phyloP scores from a whole-genome alignment of 2,888 invertebrate species.

The Lepidocyrtoides sp. region DNA sequence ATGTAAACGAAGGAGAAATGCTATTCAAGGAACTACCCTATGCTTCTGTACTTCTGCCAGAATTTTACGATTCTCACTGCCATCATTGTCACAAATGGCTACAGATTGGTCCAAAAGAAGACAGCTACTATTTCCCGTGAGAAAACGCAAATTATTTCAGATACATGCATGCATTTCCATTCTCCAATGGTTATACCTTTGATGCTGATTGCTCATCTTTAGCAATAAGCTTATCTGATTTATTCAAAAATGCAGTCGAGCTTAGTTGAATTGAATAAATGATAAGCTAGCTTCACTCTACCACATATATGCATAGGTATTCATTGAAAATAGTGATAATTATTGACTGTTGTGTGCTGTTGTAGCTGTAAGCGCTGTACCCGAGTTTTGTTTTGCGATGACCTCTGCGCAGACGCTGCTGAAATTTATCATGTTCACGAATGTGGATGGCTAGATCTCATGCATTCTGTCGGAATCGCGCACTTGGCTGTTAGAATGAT shows the following conservation, averaged over 20 bases:
- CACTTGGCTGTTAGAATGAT: constrained; percentile 92
- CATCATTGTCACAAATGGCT: constrained; percentile 91
- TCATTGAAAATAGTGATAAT: constrained; percentile 33
- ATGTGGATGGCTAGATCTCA: constrained; percentile 90
- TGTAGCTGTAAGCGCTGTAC: constrained; percentile 90
- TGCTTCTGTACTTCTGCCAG: constrained; percentile 91
- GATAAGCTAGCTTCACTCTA: neutral
- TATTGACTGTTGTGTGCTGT: constrained; percentile 78
- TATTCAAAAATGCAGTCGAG: neutral
- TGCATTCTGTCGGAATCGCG: constrained; percentile 92
- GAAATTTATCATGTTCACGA: constrained; percentile 91
- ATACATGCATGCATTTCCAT: neutral
- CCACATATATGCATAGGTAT: neutral
- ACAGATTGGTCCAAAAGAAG: constrained; percentile 87
- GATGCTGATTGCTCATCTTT: no score
- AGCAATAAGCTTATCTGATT: no score
- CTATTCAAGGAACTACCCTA: constrained; percentile 94
- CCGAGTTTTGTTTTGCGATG: constrained; percentile 90
- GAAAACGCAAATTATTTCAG: constrained; percentile 56
- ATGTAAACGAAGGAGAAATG: constrained; percentile 90
- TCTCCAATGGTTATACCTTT: neutral
- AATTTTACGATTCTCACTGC: constrained; percentile 89
- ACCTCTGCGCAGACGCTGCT: constrained; percentile 89
- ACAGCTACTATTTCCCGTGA: constrained; percentile 80
- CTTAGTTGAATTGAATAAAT: neutral